A percentile compares a stretch with the other conserved stretches of the same genome.
Evolutionary conservation across 2,113 vertebrate species (phyloP).

Genomic region (Leucosticte australis): DNA sequence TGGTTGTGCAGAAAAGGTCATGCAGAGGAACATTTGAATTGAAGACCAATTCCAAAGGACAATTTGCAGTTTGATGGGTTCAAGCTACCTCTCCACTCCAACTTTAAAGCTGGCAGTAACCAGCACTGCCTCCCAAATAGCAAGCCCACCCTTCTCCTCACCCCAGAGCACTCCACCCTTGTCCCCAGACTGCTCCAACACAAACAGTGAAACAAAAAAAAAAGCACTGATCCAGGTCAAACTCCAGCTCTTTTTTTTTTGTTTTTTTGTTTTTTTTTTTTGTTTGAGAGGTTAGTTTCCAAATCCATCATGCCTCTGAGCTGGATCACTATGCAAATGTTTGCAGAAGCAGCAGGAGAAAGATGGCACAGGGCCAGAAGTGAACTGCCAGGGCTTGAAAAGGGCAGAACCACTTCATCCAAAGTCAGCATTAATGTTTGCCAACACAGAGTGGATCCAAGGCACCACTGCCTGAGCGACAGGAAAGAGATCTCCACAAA

Average conservation of each 20-base stretch:
- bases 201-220: neutral
- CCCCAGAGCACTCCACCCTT: neutral
- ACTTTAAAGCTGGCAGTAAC: neutral
- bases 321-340: slow-evolving; percentile 4
- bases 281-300: neutral
- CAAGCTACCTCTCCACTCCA: neutral
- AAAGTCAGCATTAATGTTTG: neutral
- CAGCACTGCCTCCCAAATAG: neutral
- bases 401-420: neutral
- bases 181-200: neutral
- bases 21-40: neutral
- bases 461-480: neutral
- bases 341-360: slow-evolving; percentile 22
- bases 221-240: neutral
- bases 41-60: neutral
- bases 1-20: neutral
- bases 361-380: slow-evolving; percentile 36
- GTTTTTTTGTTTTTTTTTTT: neutral
- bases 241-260: neutral
- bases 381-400: neutral
- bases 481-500: neutral
- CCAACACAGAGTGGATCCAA: neutral
- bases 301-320: neutral
- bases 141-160: neutral
- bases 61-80: neutral